Percentiles rank a stretch among this genome's conserved stretches.
Evolutionary conservation across 2,888 invertebrate species (phyloP).

Genomic region (Timema podura): DNA sequence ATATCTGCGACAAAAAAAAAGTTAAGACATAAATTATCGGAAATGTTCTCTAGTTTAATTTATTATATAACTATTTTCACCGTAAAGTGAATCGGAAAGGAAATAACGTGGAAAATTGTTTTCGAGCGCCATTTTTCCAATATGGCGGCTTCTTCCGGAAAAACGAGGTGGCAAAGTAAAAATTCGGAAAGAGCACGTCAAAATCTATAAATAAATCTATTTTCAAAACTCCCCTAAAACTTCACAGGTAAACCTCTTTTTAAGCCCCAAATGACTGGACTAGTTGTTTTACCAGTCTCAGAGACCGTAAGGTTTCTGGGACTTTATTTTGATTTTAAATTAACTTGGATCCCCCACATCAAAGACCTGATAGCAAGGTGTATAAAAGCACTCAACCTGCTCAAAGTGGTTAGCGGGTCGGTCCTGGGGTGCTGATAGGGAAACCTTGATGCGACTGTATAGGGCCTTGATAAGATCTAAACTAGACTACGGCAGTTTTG

Average conservation of each 20-base stretch:
- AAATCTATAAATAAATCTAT: background rate
- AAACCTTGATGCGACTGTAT: no score
- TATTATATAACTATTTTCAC: background rate
- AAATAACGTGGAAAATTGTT: background rate
- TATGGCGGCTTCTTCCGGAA: background rate
- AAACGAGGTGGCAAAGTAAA: slow-evolving; percentile 1
- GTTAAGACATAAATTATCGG: background rate
- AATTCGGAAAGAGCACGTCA: slow-evolving; percentile 8
- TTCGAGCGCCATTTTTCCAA: background rate
- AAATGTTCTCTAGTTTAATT: background rate
- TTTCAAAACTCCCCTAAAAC: background rate
- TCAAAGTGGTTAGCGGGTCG: no score
- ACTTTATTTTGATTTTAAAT: no score
- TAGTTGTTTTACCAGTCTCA: no score
- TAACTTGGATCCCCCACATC: no score
- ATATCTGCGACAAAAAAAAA: background rate
- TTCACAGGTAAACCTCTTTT: background rate
- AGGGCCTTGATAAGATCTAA: no score
- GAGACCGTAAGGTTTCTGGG: no score
- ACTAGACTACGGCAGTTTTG: no score
- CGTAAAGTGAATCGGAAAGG: background rate
- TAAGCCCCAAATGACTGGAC: slow-evolving; percentile 2
- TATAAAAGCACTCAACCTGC: no score
- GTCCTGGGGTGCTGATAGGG: no score
- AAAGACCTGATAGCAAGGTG: no score